Evolutionary conservation across 2,888 invertebrate species (phyloP).

Genomic region (Trissolcus brochymenae): DNA sequence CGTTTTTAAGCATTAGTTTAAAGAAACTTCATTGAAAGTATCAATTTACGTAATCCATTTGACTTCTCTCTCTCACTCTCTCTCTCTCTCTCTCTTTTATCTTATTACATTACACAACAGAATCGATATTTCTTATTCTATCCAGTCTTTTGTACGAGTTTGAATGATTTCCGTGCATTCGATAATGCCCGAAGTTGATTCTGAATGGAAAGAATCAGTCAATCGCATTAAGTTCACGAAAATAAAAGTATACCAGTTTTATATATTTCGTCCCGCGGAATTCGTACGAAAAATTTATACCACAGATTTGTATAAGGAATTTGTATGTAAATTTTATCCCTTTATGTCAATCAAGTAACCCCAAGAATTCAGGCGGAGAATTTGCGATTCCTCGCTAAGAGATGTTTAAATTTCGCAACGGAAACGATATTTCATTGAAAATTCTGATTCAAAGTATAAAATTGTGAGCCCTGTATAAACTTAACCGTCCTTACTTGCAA

Average conservation of each 20-base stretch:
- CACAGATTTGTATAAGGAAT: not conserved
- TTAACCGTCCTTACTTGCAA: too few species aligned
- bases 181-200: conserved; percentile 15
- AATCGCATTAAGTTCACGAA: conserved; percentile 23
- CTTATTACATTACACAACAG: conserved; percentile 35
- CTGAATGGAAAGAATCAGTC: conserved; percentile 11
- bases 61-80: conserved; percentile 29
- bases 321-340: conserved; percentile 5
- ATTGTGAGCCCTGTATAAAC: not conserved
- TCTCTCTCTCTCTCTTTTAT: conserved; percentile 27
- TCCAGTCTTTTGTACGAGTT: conserved; percentile 28
- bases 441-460: conserved; percentile 13
- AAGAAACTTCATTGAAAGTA: conserved; percentile 14
- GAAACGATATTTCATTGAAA: conserved; percentile 4
- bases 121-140: conserved; percentile 28
- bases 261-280: not conserved
- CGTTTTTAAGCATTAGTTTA: conserved; percentile 14
- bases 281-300: conserved; percentile 1
- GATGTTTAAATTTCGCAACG: not conserved
- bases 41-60: conserved; percentile 37
- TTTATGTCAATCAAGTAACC: not conserved
- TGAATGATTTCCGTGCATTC: conserved; percentile 33
- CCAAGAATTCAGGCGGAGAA: not conserved
- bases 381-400: too few species aligned
- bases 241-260: conserved; percentile 17